These are phyloP conservation scores for Cryptosula pallasiana DNA, from an alignment of 2,888 invertebrate genomes.

Conservation along the genomic window DNA sequence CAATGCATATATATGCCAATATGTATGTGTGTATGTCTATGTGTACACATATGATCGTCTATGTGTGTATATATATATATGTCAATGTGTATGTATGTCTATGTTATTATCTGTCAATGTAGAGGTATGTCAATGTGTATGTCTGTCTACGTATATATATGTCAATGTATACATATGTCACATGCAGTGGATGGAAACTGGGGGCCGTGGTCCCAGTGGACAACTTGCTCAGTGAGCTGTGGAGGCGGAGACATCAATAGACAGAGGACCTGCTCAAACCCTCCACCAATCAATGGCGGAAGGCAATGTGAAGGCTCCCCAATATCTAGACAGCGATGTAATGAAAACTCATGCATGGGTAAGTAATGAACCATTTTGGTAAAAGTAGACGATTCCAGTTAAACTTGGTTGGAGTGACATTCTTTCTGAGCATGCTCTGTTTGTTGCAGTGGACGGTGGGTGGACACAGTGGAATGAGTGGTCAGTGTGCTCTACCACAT, in stretches of 20 bases:
- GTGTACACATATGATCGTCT: no score
- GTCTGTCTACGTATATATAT: no score
- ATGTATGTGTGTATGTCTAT: no score
- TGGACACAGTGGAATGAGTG: constrained; percentile 78
- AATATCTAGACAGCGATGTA: background rate
- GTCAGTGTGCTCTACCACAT: constrained; percentile 72
- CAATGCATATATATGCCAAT: no score
- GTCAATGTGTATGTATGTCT: no score
- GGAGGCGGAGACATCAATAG: constrained; percentile 74
- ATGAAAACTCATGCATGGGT: background rate
- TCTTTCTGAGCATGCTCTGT: background rate
- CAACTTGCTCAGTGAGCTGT: constrained; percentile 68
- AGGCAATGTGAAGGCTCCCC: constrained; percentile 65
- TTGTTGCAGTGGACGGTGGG: constrained; percentile 55
- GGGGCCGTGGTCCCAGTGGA: constrained; percentile 79
- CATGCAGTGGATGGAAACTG: constrained; percentile 60
- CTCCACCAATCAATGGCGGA: constrained; percentile 79
- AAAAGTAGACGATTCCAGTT: no score
- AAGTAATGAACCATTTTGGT: no score
- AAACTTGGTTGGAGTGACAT: background rate
- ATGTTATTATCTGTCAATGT: no score
- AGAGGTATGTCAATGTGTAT: no score
- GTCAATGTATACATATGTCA: no score
- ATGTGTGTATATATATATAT: no score
- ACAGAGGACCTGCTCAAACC: constrained; percentile 81